These are phyloP conservation scores for Dromococcyx pavoninus DNA, from an alignment of 2,797 vertebrate species.

Conservation along the genomic window DNA sequence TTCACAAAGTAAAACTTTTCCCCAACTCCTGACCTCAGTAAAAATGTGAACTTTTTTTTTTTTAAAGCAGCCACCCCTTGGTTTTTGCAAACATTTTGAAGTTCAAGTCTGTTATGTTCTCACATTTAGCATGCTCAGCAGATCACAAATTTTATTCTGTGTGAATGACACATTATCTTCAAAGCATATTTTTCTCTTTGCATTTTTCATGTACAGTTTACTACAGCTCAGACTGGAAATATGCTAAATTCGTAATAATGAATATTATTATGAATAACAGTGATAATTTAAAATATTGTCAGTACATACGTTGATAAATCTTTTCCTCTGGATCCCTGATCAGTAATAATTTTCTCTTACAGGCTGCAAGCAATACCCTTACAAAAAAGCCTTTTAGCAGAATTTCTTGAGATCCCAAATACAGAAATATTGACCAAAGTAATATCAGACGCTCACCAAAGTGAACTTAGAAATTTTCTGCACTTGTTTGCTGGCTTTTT, in stretches of 20 bases:
- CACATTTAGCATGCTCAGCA: constrained; percentile 54
- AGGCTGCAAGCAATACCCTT: neutral
- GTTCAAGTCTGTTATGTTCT: constrained; percentile 22
- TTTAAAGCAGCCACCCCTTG: neutral
- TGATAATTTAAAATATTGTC: constrained; percentile 47
- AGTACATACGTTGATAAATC: constrained; percentile 8
- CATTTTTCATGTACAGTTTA: constrained; percentile 66
- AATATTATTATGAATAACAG: constrained; percentile 46
- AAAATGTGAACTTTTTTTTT: neutral
- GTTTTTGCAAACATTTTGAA: constrained; percentile 46
- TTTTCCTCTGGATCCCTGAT: constrained; percentile 17
- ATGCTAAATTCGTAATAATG: constrained; percentile 63
- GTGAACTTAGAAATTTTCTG: neutral
- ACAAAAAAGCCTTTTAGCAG: neutral
- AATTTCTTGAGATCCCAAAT: neutral
- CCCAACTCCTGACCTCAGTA: neutral
- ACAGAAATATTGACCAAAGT: neutral
- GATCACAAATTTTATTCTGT: constrained; percentile 65
- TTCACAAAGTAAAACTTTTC: constrained; percentile 20
- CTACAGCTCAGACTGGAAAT: constrained; percentile 57
- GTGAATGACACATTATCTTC: constrained; percentile 64
- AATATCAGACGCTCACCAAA: neutral
- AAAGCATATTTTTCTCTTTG: constrained; percentile 67
- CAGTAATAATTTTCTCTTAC: constrained; percentile 4
- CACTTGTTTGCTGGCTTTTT: neutral